Conservation (phyloP, 1,140 invertebrate species). For the Pentalonia nigronervosa region DNA sequence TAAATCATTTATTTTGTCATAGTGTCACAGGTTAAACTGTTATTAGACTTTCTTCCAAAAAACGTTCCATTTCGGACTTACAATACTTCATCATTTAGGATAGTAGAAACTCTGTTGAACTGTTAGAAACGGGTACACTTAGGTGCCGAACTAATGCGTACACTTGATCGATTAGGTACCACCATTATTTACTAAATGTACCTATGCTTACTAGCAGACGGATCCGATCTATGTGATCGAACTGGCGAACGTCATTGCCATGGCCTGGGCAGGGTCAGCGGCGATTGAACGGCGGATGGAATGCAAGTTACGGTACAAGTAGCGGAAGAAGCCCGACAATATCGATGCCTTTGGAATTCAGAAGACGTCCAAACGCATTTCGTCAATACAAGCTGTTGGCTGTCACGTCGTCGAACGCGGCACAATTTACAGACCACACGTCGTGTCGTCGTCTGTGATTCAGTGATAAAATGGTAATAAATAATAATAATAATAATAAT, state of each 20-base stretch:
- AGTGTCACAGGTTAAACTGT: background rate
- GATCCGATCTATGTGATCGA: background rate
- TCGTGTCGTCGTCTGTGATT: background rate
- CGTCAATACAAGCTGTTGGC: background rate
- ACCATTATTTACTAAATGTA: background rate
- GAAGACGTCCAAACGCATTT: background rate
- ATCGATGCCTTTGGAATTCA: background rate
- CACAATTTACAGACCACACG: background rate
- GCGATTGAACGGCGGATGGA: background rate
- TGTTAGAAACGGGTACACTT: background rate
- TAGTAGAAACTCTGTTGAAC: too few species aligned
- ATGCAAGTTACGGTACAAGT: background rate
- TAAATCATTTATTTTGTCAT: background rate
- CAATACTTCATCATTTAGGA: background rate
- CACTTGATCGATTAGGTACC: background rate
- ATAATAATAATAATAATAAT: slow-evolving; percentile 3
- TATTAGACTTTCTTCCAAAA: background rate
- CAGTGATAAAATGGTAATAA: background rate
- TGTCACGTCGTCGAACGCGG: background rate
- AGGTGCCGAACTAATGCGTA: background rate
- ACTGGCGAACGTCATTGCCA: slow-evolving; percentile 4
- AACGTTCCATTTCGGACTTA: background rate
- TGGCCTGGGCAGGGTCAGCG: background rate
- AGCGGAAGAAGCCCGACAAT: background rate
- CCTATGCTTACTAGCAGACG: background rate